Percentiles rank a stretch among this genome's conserved stretches.
phyloP scores from a whole-genome alignment of 2,797 vertebrate genomes.

The Synaphobranchus kaupii region DNA sequence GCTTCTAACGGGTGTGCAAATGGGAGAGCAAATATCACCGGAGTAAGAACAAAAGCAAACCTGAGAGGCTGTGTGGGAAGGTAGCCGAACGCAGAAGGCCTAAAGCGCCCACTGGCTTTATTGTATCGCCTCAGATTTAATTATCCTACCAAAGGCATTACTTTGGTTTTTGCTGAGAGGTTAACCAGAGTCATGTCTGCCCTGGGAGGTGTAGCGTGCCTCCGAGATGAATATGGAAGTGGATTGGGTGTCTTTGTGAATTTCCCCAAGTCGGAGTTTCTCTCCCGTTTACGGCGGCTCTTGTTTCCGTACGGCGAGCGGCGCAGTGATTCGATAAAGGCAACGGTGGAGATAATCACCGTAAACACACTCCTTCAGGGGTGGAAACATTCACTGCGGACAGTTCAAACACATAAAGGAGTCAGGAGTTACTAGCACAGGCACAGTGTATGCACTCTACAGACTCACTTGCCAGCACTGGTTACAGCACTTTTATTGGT shows the following conservation, averaged over 20 bases:
- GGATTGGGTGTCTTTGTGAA: constrained; percentile 42
- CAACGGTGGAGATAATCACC: constrained; percentile 37
- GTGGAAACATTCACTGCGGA: not conserved
- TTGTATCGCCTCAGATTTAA: constrained; percentile 52
- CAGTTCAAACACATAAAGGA: not conserved
- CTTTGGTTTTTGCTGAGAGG: constrained; percentile 46
- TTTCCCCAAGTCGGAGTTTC: constrained; percentile 37
- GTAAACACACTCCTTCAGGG: constrained; percentile 18
- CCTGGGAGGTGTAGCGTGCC: constrained; percentile 23
- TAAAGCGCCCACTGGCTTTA: constrained; percentile 33
- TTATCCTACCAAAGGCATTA: constrained; percentile 55
- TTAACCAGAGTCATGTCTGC: constrained; percentile 47
- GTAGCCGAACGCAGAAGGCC: constrained; percentile 10
- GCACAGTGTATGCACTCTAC: not conserved
- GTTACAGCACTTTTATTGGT: not conserved
- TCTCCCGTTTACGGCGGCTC: constrained; percentile 36
- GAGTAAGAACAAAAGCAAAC: not conserved
- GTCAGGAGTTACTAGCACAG: not conserved
- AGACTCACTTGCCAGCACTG: not conserved
- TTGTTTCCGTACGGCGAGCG: constrained; percentile 42
- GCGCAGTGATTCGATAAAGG: constrained; percentile 30
- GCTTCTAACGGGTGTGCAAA: constrained; percentile 15
- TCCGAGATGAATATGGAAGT: constrained; percentile 40
- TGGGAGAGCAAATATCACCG: constrained; percentile 4
- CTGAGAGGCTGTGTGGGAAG: constrained; percentile 25